Percentiles rank a stretch among this genome's conserved stretches.
These are phyloP conservation scores for Palythoa grandiflora DNA, from an alignment of 92 coral and sea anemone species.

Conservation along the genomic window DNA sequence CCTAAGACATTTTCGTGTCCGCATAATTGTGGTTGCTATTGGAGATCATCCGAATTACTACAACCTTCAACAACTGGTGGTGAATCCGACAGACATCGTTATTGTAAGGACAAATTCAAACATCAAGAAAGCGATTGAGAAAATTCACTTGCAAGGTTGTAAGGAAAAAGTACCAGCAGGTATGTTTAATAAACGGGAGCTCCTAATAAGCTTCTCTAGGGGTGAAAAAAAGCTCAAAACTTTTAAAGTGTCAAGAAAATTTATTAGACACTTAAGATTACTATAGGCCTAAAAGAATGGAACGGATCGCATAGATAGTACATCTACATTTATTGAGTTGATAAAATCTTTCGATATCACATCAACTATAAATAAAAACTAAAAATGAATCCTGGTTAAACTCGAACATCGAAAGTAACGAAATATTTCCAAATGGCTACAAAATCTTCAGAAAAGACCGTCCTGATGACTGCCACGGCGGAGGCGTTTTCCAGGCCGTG, in stretches of 20 bases:
- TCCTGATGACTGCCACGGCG: conserved; percentile 44
- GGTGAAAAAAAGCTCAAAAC: neutral
- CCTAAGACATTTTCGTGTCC: conserved; percentile 6
- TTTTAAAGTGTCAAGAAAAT: neutral
- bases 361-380: no score
- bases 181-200: neutral
- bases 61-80: conserved; percentile 15
- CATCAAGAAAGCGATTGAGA: neutral
- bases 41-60: neutral
- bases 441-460: conserved; percentile 65
- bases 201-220: neutral
- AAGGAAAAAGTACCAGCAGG: neutral
- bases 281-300: no score
- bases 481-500: conserved; percentile 72
- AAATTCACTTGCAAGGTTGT: neutral
- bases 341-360: no score
- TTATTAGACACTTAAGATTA: no score
- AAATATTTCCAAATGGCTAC: conserved; percentile 64
- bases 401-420: conserved; percentile 32
- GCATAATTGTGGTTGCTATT: conserved; percentile 24
- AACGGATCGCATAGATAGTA: no score
- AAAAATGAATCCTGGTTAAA: conserved; percentile 50
- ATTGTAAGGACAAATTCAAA: neutral
- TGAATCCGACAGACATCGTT: neutral
- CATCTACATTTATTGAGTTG: no score